Evolutionary conservation across 1,140 invertebrate genomes (phyloP).

Genomic region (Phenacoccus solenopsis): DNA sequence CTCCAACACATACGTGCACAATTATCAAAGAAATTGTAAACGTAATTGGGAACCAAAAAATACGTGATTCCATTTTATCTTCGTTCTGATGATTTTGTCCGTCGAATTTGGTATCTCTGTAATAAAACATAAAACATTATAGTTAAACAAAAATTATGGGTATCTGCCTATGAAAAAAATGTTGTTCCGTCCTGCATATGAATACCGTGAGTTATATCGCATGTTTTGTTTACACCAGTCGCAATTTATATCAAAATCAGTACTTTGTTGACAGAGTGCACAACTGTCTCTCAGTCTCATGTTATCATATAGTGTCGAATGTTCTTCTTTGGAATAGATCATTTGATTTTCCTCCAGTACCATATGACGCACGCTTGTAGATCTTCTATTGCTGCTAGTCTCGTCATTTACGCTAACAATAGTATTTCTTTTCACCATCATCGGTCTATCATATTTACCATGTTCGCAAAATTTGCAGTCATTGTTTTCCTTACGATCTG

Average conservation of each 20-base stretch:
- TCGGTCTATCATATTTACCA: background rate
- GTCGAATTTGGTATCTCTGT: background rate
- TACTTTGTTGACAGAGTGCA: background rate
- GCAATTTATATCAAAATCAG: background rate
- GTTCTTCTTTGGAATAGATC: background rate
- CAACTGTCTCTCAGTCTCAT: background rate
- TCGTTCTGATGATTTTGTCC: constrained; percentile 28
- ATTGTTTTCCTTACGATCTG: too few species aligned
- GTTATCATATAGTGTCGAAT: background rate
- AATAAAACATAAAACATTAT: background rate
- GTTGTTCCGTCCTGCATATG: background rate
- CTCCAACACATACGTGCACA: constrained; percentile 56
- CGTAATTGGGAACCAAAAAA: constrained; percentile 49
- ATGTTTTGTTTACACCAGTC: constrained; percentile 7
- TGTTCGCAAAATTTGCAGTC: background rate
- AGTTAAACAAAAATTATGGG: background rate
- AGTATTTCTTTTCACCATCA: background rate
- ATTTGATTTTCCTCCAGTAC: background rate
- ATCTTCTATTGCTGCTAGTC: background rate
- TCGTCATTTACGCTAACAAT: background rate
- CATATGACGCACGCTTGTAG: background rate
- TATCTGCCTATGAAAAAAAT: background rate
- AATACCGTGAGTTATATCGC: background rate
- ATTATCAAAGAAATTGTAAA: constrained; percentile 54
- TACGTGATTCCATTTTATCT: constrained; percentile 26